Evolutionary conservation across 23 tunicate genomes (phyloP).

Genomic region (Phallusia fumigata): DNA sequence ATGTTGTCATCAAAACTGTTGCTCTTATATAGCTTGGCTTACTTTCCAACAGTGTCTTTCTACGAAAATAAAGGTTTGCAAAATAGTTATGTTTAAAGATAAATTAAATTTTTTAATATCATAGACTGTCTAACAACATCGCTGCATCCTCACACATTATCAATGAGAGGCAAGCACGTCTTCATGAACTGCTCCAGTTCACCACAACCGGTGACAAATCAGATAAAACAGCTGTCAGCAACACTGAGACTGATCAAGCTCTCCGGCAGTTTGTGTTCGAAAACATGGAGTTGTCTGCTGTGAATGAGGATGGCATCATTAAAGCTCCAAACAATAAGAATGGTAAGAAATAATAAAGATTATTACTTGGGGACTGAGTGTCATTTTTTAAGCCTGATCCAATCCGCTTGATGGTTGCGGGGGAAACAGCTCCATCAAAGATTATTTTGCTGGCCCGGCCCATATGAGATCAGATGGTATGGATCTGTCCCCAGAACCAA

Average conservation of each 20-base stretch:
- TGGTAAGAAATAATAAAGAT: too few species aligned
- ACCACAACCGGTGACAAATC: slow-evolving; percentile 12
- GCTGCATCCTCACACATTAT: neutral
- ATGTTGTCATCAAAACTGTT: too few species aligned
- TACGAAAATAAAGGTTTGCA: neutral
- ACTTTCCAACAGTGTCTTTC: too few species aligned
- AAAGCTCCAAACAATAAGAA: neutral
- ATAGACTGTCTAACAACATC: neutral
- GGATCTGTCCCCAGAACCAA: too few species aligned
- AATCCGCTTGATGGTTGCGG: too few species aligned
- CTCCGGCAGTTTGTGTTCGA: slow-evolving; percentile 85
- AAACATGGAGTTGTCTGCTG: slow-evolving; percentile 60
- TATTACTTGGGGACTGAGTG: too few species aligned
- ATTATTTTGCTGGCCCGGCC: too few species aligned
- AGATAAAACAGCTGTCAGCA: slow-evolving; percentile 12
- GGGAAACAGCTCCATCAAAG: too few species aligned
- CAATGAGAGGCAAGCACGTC: slow-evolving; percentile 58
- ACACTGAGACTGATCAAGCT: slow-evolving; percentile 55
- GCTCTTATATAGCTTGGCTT: too few species aligned
- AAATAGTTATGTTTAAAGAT: neutral
- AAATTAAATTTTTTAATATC: neutral
- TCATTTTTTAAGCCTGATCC: too few species aligned
- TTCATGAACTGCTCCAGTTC: slow-evolving; percentile 75
- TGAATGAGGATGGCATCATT: slow-evolving; percentile 55
- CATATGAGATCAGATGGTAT: too few species aligned